Conservation (phyloP, 2,113 vertebrate species). For the Colinus virginianus region DNA sequence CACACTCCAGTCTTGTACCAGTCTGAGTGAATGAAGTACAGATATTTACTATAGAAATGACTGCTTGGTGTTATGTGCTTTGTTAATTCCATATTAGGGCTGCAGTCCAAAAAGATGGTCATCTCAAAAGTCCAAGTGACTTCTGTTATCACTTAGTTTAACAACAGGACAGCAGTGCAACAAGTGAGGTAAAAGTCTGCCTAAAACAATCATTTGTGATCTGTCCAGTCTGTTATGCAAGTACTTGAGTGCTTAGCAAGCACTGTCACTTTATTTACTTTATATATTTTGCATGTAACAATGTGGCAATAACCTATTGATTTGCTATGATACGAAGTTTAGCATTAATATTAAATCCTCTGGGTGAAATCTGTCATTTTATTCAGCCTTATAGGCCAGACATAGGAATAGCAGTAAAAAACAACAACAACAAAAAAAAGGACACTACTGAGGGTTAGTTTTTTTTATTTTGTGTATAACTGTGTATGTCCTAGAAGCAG, state of each 20-base stretch:
- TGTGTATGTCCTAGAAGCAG: constrained; percentile 32
- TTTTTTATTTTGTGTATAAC: background rate
- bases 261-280: background rate
- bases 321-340: background rate
- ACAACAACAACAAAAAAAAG: background rate
- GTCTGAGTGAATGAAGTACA: background rate
- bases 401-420: background rate
- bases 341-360: background rate
- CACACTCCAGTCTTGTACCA: too few relatives aligned
- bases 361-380: constrained; percentile 3
- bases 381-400: background rate
- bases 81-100: background rate
- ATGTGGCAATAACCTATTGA: background rate
- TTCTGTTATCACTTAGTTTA: background rate
- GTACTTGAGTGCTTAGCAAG: background rate
- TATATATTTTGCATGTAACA: background rate
- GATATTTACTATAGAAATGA: background rate
- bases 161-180: background rate
- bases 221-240: background rate
- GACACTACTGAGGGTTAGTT: background rate
- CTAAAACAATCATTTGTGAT: rapidly evolving
- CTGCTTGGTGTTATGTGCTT: background rate
- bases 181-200: background rate
- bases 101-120: background rate
- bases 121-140: background rate